Evolutionary conservation across 2,888 invertebrate species (phyloP), one percentile per base, ranked within the genome.

Genomic region (Pteria penguin): DNA sequence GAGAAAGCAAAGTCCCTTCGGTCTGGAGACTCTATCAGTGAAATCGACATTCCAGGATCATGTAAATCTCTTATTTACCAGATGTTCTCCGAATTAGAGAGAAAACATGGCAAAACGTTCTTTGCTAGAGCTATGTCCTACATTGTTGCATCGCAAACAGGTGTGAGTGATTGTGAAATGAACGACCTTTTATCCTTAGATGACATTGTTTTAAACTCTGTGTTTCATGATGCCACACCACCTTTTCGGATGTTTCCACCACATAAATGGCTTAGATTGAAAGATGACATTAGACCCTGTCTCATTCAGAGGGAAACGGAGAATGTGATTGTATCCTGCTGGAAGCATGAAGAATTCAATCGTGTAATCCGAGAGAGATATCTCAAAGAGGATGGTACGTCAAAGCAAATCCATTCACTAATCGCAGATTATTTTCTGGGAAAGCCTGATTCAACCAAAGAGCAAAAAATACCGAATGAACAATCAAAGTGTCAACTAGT

Each of bases 371-470:
- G 77, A n/a, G 73, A 79, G 22, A 77, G 89, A 26, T 91, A 91
- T 74, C 76, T 91, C 4, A 58, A 31, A 4, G 82, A 86, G 62
- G 81, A 82, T 18, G 77, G 69, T 0, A 74, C 71, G 0, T 69
- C 79, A 4, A 84, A 80, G 52, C 75, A 81, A 11, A 78, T 89
- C 2, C 91, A 92, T 80, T 87, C 88, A 0, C 72, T 84, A 69
- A 78, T 92, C 29, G 91, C 92, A 1, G 91, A 91, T 75, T 92
- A 91, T 82, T 91, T 89, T 75, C 81, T 91, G 11, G 91, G 91
- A 62, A 82, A 85, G 1, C 81, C 77, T 4, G 80, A 78, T 62
- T 71, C 80, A 8, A 89, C 88, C 69, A 45, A 18, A 45, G 18
- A 45, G 8, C 11, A 45, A 8, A 88, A 87, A 22, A 79, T 85